Conservation (phyloP, 1,140 invertebrate genomes). For the Mya arenaria region DNA sequence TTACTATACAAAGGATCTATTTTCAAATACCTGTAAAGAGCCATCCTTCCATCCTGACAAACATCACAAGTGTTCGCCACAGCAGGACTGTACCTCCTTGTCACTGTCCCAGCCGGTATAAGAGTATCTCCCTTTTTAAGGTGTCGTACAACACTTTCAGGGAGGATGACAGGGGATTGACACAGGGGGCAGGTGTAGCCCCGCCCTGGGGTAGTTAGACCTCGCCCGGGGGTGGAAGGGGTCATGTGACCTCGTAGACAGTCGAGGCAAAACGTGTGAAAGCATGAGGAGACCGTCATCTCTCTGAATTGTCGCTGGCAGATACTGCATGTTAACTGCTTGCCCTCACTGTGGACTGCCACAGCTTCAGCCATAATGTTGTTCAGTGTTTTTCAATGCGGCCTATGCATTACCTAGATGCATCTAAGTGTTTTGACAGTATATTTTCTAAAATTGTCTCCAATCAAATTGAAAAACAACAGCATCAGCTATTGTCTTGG, state of each 20-base stretch:
- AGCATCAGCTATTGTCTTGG: too few relatives aligned
- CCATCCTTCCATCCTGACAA: slow-evolving; percentile 21
- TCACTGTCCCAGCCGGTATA: not conserved
- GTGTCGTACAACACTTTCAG: not conserved
- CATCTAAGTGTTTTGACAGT: too few relatives aligned
- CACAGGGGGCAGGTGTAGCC: slow-evolving; percentile 32
- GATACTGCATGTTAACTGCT: slow-evolving; percentile 33
- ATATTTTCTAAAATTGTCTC: too few relatives aligned
- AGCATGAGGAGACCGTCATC: slow-evolving; percentile 39
- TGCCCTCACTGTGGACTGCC: slow-evolving; percentile 20
- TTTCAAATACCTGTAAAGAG: too few relatives aligned
- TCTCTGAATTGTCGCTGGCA: slow-evolving; percentile 31
- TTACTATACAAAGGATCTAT: too few relatives aligned
- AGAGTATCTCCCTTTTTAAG: not conserved
- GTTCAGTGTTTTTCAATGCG: too few relatives aligned
- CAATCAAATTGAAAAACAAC: too few relatives aligned
- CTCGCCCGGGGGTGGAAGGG: too few relatives aligned
- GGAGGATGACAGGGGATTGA: slow-evolving; percentile 6
- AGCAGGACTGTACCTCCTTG: not conserved
- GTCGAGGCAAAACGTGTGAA: slow-evolving; percentile 39
- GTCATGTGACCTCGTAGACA: too few relatives aligned
- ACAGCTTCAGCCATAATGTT: slow-evolving; percentile 30
- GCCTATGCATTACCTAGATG: too few relatives aligned
- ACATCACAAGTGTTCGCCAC: slow-evolving; percentile 15
- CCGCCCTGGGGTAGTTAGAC: not conserved